Evolutionary conservation across 2,888 invertebrate species (phyloP).

Genomic region (Dryococelus australis): DNA sequence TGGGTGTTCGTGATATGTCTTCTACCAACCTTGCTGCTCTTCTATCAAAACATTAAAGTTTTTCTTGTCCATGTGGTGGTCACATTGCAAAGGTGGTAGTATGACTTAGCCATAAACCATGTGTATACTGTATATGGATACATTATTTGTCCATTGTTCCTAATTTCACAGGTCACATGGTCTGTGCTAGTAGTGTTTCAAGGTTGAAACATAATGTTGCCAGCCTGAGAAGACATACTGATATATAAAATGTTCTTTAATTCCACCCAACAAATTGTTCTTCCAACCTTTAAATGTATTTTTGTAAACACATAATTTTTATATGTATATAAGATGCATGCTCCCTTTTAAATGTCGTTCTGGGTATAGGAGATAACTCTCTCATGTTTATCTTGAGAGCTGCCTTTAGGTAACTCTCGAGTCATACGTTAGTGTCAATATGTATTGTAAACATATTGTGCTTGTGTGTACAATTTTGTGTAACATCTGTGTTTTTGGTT

Average conservation of each 20-base stretch:
- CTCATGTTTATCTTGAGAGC: background rate
- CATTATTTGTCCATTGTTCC: background rate
- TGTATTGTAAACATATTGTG: background rate
- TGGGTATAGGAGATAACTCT: background rate
- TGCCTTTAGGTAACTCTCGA: background rate
- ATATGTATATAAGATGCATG: background rate
- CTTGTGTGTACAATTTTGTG: constrained; percentile 12
- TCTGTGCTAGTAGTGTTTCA: background rate
- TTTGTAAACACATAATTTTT: background rate
- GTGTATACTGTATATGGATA: background rate
- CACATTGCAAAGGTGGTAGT: background rate
- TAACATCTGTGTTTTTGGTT: background rate
- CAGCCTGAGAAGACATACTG: background rate
- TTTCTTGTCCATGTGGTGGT: background rate
- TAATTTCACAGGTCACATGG: background rate
- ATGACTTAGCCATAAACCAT: background rate
- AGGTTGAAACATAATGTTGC: background rate
- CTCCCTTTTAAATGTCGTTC: background rate
- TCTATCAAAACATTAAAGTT: background rate
- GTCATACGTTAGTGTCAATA: background rate
- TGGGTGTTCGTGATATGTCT: background rate
- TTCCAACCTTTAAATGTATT: constrained; percentile 6
- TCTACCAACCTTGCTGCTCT: background rate
- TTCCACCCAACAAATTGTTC: constrained; percentile 7
- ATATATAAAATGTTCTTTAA: background rate